phyloP scores from a whole-genome alignment of 2,113 vertebrate species.

The Syrmaticus mikado region DNA sequence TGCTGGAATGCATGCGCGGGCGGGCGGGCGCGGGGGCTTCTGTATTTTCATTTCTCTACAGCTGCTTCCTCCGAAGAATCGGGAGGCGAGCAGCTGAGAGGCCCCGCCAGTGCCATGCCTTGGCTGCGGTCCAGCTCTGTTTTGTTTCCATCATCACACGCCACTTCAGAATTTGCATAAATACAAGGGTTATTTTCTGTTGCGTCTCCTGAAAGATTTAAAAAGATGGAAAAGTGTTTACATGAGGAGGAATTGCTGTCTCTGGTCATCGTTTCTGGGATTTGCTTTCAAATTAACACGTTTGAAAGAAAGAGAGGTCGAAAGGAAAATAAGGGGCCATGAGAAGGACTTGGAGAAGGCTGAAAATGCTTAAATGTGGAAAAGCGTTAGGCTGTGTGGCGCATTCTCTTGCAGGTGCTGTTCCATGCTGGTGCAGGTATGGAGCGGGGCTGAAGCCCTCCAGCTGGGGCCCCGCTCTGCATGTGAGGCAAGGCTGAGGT shows the following conservation, averaged over 20 bases:
- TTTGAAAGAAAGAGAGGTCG: background rate
- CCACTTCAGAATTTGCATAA: conserved; percentile 85
- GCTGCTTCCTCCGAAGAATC: conserved; percentile 81
- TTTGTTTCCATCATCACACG: conserved; percentile 86
- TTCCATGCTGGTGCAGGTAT: background rate
- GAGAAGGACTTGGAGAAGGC: conserved; percentile 6
- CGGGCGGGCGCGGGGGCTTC: conserved; percentile 61
- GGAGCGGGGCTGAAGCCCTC: background rate
- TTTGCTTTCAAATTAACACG: conserved; percentile 41
- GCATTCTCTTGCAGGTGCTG: background rate
- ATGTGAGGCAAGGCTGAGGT: rapidly evolving
- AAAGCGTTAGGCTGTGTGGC: background rate
- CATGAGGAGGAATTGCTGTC: conserved; percentile 54
- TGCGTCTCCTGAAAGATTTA: conserved; percentile 76
- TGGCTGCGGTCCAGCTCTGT: conserved; percentile 85
- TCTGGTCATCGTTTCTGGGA: conserved; percentile 63
- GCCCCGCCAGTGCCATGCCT: conserved; percentile 79
- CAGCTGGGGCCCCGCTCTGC: background rate
- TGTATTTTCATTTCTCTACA: conserved; percentile 77
- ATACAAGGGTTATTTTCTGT: conserved; percentile 82
- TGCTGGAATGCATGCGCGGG: conserved; percentile 77
- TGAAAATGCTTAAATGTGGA: background rate
- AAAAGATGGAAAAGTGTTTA: conserved; percentile 70
- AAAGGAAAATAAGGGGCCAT: conserved; percentile 57
- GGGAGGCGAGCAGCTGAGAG: conserved; percentile 79